Conservation (phyloP, 1,140 invertebrate species). For the Magallana angulata region DNA sequence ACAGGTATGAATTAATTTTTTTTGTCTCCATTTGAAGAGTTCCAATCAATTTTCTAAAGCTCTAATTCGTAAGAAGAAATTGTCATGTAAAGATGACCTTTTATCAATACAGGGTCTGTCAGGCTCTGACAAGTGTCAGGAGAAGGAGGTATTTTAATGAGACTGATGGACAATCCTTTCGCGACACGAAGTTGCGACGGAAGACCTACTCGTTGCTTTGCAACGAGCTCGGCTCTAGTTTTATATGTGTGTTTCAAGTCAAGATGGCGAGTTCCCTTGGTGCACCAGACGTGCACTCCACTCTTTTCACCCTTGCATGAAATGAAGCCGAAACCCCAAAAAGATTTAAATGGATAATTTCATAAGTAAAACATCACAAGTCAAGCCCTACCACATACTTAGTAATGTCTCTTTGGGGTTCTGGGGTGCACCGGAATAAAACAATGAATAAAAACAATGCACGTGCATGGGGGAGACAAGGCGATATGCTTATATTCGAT, state of each 20-base stretch:
- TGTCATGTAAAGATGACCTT: too few species aligned
- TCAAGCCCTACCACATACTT: conserved; percentile 7
- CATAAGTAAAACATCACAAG: conserved; percentile 38
- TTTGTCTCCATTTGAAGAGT: too few species aligned
- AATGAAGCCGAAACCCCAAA: conserved; percentile 30
- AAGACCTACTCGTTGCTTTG: too few species aligned
- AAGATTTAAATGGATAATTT: conserved; percentile 38
- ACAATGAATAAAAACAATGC: neutral
- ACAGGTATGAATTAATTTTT: too few species aligned
- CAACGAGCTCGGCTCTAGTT: too few species aligned
- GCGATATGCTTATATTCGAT: neutral
- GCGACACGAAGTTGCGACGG: too few species aligned
- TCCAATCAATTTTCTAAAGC: too few species aligned
- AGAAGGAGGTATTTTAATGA: too few species aligned
- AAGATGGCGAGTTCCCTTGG: conserved; percentile 18
- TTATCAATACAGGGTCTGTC: too few species aligned
- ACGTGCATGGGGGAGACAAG: neutral
- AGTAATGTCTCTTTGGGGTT: neutral
- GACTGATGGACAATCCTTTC: too few species aligned
- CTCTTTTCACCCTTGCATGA: conserved; percentile 26
- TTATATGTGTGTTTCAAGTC: conserved; percentile 30
- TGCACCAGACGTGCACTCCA: conserved; percentile 28
- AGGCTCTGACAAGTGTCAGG: too few species aligned
- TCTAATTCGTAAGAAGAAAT: too few species aligned
- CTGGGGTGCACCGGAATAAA: conserved; percentile 12